These are phyloP conservation scores for Sinonovacula constricta DNA, from an alignment of 1,140 invertebrate species.

Conservation along the genomic window DNA sequence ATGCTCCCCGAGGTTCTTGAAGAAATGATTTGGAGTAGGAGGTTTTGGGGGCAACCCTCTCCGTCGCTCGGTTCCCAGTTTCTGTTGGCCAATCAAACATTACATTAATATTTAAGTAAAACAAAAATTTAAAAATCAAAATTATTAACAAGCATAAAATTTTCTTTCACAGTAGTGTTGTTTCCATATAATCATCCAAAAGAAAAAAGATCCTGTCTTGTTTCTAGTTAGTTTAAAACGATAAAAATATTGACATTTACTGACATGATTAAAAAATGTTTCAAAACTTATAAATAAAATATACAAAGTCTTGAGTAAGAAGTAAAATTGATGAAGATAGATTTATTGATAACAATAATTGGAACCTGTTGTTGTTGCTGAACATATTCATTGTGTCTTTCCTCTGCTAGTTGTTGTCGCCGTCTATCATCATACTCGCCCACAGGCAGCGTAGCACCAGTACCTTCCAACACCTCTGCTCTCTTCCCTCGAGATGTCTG, in stretches of 20 bases:
- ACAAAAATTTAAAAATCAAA: no score
- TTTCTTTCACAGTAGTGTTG: no score
- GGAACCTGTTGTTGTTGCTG: slow-evolving; percentile 48
- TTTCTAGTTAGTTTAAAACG: no score
- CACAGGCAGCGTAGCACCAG: slow-evolving; percentile 42
- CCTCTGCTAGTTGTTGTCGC: slow-evolving; percentile 27
- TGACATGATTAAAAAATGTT: no score
- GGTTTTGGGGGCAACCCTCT: slow-evolving; percentile 44
- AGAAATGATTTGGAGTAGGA: slow-evolving; percentile 43
- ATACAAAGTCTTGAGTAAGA: no score
- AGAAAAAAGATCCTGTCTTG: no score
- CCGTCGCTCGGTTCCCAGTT: slow-evolving; percentile 3
- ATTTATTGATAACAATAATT: not conserved
- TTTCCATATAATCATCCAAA: no score
- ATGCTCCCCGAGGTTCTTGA: slow-evolving; percentile 47
- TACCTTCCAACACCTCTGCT: slow-evolving; percentile 22
- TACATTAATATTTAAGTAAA: no score
- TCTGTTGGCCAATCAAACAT: slow-evolving; percentile 15
- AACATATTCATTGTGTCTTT: slow-evolving; percentile 36
- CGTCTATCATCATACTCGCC: slow-evolving; percentile 28
- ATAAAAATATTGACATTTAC: no score
- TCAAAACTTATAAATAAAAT: no score
- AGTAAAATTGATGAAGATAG: not conserved
- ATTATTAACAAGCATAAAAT: no score
- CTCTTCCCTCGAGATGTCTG: not conserved